Base-by-base conservation (phyloP, 2,888 invertebrate genomes). In the Disparrhopalites patrizii region DNA sequence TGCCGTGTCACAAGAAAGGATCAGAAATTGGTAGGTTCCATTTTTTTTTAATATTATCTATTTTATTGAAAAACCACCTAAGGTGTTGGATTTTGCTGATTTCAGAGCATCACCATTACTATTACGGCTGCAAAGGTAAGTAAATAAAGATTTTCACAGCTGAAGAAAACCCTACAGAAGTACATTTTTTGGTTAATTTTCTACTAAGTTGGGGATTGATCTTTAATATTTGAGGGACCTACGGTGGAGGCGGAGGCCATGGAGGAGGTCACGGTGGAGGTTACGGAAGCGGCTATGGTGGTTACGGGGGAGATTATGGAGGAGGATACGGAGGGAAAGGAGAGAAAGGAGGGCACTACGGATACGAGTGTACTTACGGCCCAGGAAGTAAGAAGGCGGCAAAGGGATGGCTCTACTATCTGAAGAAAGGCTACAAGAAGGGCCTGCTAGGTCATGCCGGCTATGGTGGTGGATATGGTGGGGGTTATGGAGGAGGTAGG, bases 61-160 rank as follows among this genome's bases (percentile, higher is more conserved):
- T 28, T 2, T 28, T 3, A 27, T 8, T 30, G 3, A n/a, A 27
- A 28, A 5, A 33, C 13, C 20, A 20, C 30, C 2, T 33, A 58
- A 27, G 15, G n/a, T 15, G 20, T 43, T 15, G 43, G 20, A 3
- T 7, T 47, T 13, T 51, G 8, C n/a, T 23, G n/a, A 0, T 61
- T 47, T 2, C 30, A 61, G 61, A 61, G 15, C 61, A 61, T n/a
- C 51, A 61, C 27, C 61, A 61, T 25, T 61, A 61, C 28, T 61
- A 61, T 36, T 51, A 61, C 51, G 36, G 36, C 13, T 50, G 61
- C 25, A 50, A 50, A 50, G 51, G 51, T 54, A 54, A 28, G 28
- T 27, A 7, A 47, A 47, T 47, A 13, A 8, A 27, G 15, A 20
- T 51, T 51, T 7, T 51, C 8, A 10, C n/a, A 15, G 5, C 20